phyloP scores from a whole-genome alignment of 2,113 vertebrate genomes.

The Heteronetta atricapilla region DNA sequence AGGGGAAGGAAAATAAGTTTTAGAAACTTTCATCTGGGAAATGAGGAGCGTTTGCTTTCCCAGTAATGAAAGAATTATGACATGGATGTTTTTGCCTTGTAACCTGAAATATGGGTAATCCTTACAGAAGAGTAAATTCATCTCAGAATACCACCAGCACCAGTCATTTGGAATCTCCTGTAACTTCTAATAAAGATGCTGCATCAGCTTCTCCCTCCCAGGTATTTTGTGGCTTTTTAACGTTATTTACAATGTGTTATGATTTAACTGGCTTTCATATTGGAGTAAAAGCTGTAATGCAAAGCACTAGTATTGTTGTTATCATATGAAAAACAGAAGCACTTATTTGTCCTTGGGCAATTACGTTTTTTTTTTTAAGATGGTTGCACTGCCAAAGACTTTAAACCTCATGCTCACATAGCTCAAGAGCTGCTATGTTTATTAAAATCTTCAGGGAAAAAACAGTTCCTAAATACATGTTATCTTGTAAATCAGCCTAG shows the following conservation, averaged over 20 bases:
- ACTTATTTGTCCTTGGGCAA: neutral
- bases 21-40: neutral
- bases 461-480: no score
- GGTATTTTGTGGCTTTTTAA: conserved; percentile 60
- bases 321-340: neutral
- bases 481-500: neutral
- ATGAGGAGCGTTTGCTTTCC: neutral
- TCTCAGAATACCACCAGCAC: conserved; percentile 69
- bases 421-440: neutral
- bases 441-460: neutral
- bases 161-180: conserved; percentile 47
- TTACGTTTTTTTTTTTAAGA: neutral
- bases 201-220: conserved; percentile 67
- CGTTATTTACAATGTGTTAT: neutral
- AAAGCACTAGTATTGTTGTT: neutral
- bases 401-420: accelerated
- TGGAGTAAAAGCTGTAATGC: neutral
- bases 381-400: neutral
- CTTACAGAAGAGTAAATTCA: conserved; percentile 76
- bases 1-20: neutral
- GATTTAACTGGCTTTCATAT: neutral
- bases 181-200: conserved; percentile 45
- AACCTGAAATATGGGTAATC: conserved; percentile 54
- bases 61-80: neutral
- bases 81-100: neutral